Evolutionary conservation across 2,888 invertebrate species (phyloP), one percentile per base, ranked within the genome.

Genomic region (Rotaria macrura): DNA sequence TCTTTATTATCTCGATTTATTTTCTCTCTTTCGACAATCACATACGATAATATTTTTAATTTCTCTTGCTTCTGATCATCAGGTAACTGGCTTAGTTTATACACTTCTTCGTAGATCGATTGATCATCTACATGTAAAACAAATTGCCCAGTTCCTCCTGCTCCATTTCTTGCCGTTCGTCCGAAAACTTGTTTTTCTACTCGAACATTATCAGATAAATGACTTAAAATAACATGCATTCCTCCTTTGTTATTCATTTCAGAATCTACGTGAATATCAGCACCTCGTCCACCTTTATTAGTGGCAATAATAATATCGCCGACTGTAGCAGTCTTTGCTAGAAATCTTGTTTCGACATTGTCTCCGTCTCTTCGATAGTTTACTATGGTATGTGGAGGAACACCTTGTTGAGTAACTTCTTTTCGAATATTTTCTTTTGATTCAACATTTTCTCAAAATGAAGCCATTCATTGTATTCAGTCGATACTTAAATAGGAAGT

Each of bases 221-320:
- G 40, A 40, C 74, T 34, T 40, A 74, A 74, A 40, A 74, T 38
- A 20, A 74, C 40, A 74, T 74, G 74, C 40, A 74, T 40, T 40
- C 74, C 74, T 38, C 74, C 74, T 4, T 40, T 10, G 5, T 12
- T n/a, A 74, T 74, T 74, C 0, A 74, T 40, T 0, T 23, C 5
- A 10, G 74, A 25, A 74, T 74, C 74, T 3, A 74, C 74, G 23
- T 74, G 74, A 74, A 74, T 40, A 74, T 74, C 74, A 20, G 74
- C 40, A 40, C 74, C 74, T 74, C 74, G 74, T 9, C 74, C 74
- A 74, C 74, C 74, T 74, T 74, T 74, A 74, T 74, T 74, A 29
- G 74, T 74, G 23, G 74, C 74, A 5, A 74, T 74, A 12, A 74
- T 74, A 74, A 74, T 74, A 74, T 74, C 74, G 23, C 74, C 74